phyloP scores from a whole-genome alignment of 2,113 vertebrate species.

The Corydoras maculifer region DNA sequence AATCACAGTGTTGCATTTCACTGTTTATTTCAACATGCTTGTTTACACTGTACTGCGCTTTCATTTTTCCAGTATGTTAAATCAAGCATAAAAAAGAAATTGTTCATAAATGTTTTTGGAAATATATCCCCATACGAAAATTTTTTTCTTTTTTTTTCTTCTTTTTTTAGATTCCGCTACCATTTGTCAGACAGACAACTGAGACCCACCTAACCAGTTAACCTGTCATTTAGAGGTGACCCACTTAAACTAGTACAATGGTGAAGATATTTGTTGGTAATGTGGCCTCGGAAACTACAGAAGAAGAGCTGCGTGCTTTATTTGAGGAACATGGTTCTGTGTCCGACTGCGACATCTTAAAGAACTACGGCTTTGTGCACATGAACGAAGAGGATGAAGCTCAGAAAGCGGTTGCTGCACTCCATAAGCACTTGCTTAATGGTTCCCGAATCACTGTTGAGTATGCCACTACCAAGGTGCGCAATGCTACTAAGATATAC shows the following conservation, averaged over 20 bases:
- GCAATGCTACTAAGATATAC: conserved; percentile 66
- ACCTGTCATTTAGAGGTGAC: too few species aligned
- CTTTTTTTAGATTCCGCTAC: too few species aligned
- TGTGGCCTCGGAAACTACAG: conserved; percentile 54
- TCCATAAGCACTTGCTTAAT: conserved; percentile 60
- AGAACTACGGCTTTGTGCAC: conserved; percentile 66
- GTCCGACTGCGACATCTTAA: conserved; percentile 63
- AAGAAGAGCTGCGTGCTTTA: conserved; percentile 55
- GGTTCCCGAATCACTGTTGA: conserved; percentile 61
- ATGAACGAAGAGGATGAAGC: conserved; percentile 63
- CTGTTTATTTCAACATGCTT: too few species aligned
- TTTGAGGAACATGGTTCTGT: conserved; percentile 63
- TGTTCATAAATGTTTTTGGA: too few species aligned
- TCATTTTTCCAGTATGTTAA: too few species aligned
- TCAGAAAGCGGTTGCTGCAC: conserved; percentile 54
- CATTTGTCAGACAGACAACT: too few species aligned
- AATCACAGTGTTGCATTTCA: too few species aligned
- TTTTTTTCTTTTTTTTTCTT: too few species aligned
- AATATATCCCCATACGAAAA: too few species aligned
- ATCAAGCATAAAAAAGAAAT: too few species aligned
- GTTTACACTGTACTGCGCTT: too few species aligned
- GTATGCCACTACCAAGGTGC: conserved; percentile 64
- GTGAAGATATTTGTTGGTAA: conserved; percentile 67
- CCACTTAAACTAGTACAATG: conserved; percentile 40
- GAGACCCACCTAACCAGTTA: too few species aligned